Evolutionary conservation across 2,113 vertebrate species (phyloP), one percentile per base, ranked within the genome.

Genomic region (Perccottus glenii): DNA sequence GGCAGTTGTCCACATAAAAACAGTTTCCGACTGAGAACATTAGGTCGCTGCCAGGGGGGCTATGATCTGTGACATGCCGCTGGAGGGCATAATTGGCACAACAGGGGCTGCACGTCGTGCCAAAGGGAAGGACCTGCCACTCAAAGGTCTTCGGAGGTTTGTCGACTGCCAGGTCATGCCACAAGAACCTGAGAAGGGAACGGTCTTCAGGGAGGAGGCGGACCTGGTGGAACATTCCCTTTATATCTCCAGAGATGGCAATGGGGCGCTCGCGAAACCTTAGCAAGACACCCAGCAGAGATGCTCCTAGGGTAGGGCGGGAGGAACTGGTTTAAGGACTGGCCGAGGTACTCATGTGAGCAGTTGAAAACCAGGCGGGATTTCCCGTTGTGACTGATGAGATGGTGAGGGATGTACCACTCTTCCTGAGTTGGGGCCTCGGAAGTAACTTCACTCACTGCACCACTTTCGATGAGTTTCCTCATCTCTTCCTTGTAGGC

Each of bases 61-160:
- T 45, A 15, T 63, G 45, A 0, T 69, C 42, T 1, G 8, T n/a
- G 1, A 58, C 40, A 14, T 70, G 65, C 9, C n/a, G 10, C 11
- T 60, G 67, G 7, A 71, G 47, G 6, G 62, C 56, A 10, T 27
- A 70, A 0, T 9, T 49, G 2, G 72, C 64, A 7, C 64, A 75
- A n/a, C 73, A 75, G 11, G 73, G 73, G 10, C 64, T 63, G 10
- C 51, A 68, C 3, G 59, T 63, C 0, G 64, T 51, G 0, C 51
- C 57, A 11, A 75, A 75, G 2, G 61, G 61, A 12, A 77, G 33
- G 3, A 70, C 67, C 10, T 70, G 58, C 68, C 69, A 67, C 38
- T 79, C 60, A 11, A 57, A 64, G 2, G 55, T 15, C 5, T 14
- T 16, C 0, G 50, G 57, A 4, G 42, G 38, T 27, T 65, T 38